Base-by-base conservation (phyloP, 2,797 vertebrate genomes). In the Triplophysa bombifrons region DNA sequence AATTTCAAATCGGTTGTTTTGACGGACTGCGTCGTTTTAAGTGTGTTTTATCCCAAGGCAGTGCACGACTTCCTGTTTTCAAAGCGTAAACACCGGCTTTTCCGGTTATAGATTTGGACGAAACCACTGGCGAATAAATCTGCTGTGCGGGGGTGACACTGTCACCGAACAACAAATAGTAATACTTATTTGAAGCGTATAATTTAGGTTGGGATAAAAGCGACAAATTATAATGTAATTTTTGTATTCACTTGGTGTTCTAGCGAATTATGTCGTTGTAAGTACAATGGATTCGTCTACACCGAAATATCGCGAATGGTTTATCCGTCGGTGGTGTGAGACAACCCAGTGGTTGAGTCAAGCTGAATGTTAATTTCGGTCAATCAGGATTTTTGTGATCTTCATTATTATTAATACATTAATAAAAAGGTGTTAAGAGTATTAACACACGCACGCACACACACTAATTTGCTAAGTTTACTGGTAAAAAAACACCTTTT, bases 1-100 rank as follows among this genome's bases (percentile, higher is more conserved):
- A 0, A 0, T 1, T 19, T 7, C 22, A 78, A 78, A 48, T 20
- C 25, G 71, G 9, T 13, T 17, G 41, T 53, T 68, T 61, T 44
- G 8, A 61, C 8, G 7, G 6, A 9, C 0, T 19, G 22, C 3
- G 4, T 27, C 44, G n/a, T 72, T 30, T 30, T 3, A 30, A 30
- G 27, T 30, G 27, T 2, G 2, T 25, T 2, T 84, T 87, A 87
- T 87, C 74, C 71, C 65, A 85, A 76, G 30, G 83, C 74, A 65
- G n/a, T 58, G 48, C 13, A 81, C 80, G 69, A 64, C 73, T 87
- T 88, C 86, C 87, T 84, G 82, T 79, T 72, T 34, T 30, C 60
- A 16, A 68, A 80, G 83, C 85, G 90, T 92, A 92, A 94, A 92
- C 91, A 93, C 72, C 20, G 72, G 76, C 64, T 80, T 83, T 90